Evolutionary conservation across 2,113 vertebrate species (phyloP), one percentile per base, ranked within the genome.

Genomic region (Calonectris borealis): DNA sequence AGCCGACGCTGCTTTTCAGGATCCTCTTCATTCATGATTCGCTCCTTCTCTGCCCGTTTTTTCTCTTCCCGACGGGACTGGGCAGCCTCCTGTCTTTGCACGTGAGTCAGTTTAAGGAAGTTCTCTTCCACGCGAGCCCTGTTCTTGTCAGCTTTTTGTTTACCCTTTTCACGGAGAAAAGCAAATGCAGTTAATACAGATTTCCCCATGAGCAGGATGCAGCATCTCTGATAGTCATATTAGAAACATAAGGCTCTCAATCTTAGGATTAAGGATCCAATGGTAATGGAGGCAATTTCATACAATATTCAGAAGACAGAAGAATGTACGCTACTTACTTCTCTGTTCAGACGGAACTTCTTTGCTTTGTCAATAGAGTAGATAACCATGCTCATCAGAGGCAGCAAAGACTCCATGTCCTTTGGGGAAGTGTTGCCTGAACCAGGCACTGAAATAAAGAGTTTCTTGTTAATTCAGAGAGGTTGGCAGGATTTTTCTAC

Each of bases 301-400:
- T 3, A 16, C 4, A 3, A 12, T 11, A 57, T 10, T 61, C n/a
- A 58, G 48, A 42, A 75, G 82, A 58, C 22, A 90, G 4, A 75
- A 76, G 31, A 64, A 3, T 14, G 38, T 15, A 15, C 6, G 14
- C 25, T 10, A 73, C 98, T 98, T 94, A 99, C 99, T 96, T 99
- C 99, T 98, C 99, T 98, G 97, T 99, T 99, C 86, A 99, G 99
- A 83, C 99, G 98, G 82, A 99, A 99, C 95, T 99, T 99, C 98
- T 99, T 99, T 94, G 99, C 99, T 97, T 99, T 99, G 95, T 99
- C 99, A 49, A 99, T 99, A 96, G 98, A 99, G 97, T 99, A 99
- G 98, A 99, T 99, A 94, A 99, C 99, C 99, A 99, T 99, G 98
- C 99, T 99, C 99, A 99, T 99, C 95, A 99, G 98, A 72, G 99